Percentiles rank a stretch among this genome's conserved stretches.
Conservation (phyloP, 2,888 invertebrate species). For the Adineta ricciae region DNA sequence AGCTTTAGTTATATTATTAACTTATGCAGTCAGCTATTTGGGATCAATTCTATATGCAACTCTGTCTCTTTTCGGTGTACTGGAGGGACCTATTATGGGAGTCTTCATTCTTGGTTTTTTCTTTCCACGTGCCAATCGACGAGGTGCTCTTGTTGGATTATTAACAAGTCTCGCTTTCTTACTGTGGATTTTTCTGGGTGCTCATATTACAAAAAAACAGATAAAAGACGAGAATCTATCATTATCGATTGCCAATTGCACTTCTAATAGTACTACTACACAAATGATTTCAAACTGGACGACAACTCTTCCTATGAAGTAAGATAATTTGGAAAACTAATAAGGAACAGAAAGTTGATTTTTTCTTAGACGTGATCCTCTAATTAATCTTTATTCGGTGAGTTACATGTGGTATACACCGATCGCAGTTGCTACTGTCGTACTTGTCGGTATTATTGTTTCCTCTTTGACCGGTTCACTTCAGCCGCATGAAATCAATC, state of each 20-base stretch:
- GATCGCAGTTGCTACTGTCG: slow-evolving; percentile 37
- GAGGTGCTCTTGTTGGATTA: slow-evolving; percentile 22
- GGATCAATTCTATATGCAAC: slow-evolving; percentile 22
- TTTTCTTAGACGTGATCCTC: slow-evolving; percentile 15
- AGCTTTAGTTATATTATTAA: no score
- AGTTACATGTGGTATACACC: no score
- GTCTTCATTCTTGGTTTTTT: slow-evolving; percentile 26
- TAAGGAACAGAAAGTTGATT: no score
- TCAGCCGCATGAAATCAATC: no score
- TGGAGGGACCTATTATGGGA: slow-evolving; percentile 24
- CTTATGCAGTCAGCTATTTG: no score
- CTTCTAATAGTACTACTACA: no score
- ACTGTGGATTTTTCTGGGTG: slow-evolving; percentile 15
- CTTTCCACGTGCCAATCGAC: slow-evolving; percentile 21
- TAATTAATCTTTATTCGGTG: slow-evolving; percentile 40
- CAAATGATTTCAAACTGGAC: no score
- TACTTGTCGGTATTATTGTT: slow-evolving; percentile 38
- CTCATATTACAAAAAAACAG: background rate
- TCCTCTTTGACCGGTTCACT: slow-evolving; percentile 32
- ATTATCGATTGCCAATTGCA: no score
- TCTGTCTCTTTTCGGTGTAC: slow-evolving; percentile 21
- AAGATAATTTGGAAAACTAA: no score
- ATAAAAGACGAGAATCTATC: no score
- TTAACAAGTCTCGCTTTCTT: slow-evolving; percentile 3
- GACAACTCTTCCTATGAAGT: no score